Conservation (phyloP, 2,113 vertebrate species). For the Mobula hypostoma region DNA sequence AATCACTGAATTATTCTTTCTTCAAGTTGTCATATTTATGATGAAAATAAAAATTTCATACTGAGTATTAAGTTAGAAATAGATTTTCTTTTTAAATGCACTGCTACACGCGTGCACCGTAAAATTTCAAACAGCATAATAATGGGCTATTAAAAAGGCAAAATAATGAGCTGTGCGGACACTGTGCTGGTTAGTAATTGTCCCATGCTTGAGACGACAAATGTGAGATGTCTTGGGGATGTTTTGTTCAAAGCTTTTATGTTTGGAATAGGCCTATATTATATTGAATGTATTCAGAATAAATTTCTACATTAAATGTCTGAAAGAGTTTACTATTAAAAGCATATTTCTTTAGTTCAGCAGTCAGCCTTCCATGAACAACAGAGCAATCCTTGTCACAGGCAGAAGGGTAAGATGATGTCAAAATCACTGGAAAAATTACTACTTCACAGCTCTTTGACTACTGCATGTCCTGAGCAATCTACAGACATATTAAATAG, state of each 20-base stretch:
- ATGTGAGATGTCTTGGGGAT: constrained; percentile 30
- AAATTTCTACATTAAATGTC: neutral
- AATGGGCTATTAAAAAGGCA: constrained; percentile 42
- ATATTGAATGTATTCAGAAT: neutral
- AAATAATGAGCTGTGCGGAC: constrained; percentile 37
- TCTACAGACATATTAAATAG: neutral
- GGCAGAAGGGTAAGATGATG: neutral
- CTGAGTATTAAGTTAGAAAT: constrained; percentile 12
- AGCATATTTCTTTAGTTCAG: neutral
- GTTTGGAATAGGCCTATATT: neutral
- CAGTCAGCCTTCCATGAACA: neutral
- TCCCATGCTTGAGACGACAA: constrained; percentile 41
- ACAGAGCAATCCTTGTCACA: neutral
- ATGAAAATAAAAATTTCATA: neutral
- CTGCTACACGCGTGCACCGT: neutral
- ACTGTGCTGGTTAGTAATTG: constrained; percentile 40
- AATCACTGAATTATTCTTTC: constrained; percentile 24
- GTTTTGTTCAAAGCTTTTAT: neutral
- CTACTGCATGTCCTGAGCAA: neutral
- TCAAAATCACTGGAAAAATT: neutral
- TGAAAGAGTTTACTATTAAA: neutral
- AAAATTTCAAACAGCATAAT: constrained; percentile 39
- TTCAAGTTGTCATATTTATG: neutral
- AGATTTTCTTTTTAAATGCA: neutral
- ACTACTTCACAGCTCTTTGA: neutral